Evolutionary conservation across 2,113 vertebrate genomes (phyloP), one percentile per base, ranked within the genome.

Genomic region (Cyrtonyx montezumae): DNA sequence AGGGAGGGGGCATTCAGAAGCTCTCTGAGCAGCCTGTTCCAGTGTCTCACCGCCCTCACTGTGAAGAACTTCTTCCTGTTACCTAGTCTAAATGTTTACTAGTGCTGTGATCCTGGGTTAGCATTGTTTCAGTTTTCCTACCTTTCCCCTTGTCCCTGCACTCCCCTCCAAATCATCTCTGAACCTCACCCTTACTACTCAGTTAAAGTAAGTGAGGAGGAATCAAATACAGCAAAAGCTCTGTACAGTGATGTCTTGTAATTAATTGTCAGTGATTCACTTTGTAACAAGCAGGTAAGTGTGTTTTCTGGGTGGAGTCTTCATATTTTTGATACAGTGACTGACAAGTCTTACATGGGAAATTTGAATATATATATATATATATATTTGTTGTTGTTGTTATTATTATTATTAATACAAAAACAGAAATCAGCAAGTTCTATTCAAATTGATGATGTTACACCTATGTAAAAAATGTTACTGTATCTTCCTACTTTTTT

Each of bases 251-350:
- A n/a, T 83, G 75, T 89, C 79, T 91, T 94, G 91, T 77, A 79
- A 77, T 87, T 87, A 82, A 87, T 70, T 94, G 63, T 82, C 78
- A 93, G 1, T 84, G 73, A 48, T 73, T 40, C 48, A 1, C 90
- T 92, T 74, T 83, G 71, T 94, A 81, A 94, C 55, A 58, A 93
- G 61, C 85, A 96, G 96, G 97, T 97, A 93, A 97, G 96, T 97
- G 85, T 22, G 25, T 45, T 93, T 93, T 87, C 28, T 63, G 1
- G 90, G 61, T 87, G 68, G 65, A 93, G 70, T 70, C 65, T 80
- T 88, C 37, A 28, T 76, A 42, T 4, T 91, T 95, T 83, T 61
- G 53, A 78, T 70, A 71, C 71, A 12, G 11, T 55, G 34, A 32
- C 36, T 53, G 56, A 66, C 4, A 53, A 69, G 48, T 43, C 36